Base-by-base conservation (phyloP, 2,888 invertebrate genomes). In the Phalera bucephala region DNA sequence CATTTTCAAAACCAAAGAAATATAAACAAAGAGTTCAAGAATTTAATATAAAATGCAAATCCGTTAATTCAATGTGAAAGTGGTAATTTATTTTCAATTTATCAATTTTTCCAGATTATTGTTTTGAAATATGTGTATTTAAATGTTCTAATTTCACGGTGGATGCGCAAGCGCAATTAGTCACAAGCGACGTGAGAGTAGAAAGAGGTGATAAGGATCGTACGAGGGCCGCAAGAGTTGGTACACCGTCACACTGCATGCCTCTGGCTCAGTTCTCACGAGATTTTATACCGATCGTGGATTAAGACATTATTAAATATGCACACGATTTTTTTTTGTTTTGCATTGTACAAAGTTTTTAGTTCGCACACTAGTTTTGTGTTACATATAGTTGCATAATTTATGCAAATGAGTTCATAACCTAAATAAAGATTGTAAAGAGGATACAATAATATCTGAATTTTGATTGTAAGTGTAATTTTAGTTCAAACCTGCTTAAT, bases 91-190 rank as follows among this genome's bases (percentile, higher is more conserved):
- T 25, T 48, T 47, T 43, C 51, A 57, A 64, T 55, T 63, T 62
- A 61, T 56, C 58, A 59, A 52, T 36, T 40, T 58, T 60, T 41
- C 49, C 12, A 55, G 51, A 60, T 65, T 70, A 73, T 74, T 75
- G 72, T 79, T 80, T 78, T 68, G 64, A 65, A 67, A 65, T 65
- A 5, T 17, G 17, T 67, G 65, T 72, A 65, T 74, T 72, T 76
- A 76, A 74, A 76, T 69, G 68, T 69, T 67, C 75, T 84, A 79
- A 84, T 86, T 85, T 83, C 77, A 82, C 65, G 83, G 81, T 63
- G 60, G 65, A 62, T 74, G 78, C 65, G 61, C 74, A 64, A 52
- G 56, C 40, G 77, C 77, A 84, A 86, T 85, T 85, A 86, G 80
- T 77, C 70, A 70, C 58, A 63, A 53, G n/a, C 64, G 68, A 73